Evolutionary conservation across 2,113 vertebrate species (phyloP).

Genomic region (Cyanistes caeruleus): DNA sequence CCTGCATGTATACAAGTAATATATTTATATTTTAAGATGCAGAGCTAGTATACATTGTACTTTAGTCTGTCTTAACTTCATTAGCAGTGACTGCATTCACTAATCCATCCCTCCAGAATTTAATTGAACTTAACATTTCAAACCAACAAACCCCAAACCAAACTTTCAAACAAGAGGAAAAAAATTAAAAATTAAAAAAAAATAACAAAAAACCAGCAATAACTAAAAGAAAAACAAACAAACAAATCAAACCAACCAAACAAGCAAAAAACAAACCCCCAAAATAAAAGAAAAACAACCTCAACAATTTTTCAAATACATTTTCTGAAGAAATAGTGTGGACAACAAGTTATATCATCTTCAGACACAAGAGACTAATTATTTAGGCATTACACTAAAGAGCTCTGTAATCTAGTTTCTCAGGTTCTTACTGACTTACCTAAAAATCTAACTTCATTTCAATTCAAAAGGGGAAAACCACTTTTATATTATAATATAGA

Average conservation of each 20-base stretch:
- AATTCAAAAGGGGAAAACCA: not conserved
- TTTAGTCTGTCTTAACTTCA: not conserved
- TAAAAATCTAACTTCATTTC: not conserved
- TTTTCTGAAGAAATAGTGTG: not conserved
- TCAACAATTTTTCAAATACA: not conserved
- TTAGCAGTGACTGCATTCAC: not conserved
- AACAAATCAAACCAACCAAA: not conserved
- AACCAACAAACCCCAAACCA: not conserved
- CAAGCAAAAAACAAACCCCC: not conserved
- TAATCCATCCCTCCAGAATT: not conserved
- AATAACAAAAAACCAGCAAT: not conserved
- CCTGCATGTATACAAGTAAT: not conserved
- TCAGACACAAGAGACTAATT: not conserved
- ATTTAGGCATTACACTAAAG: not conserved
- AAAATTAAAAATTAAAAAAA: not conserved
- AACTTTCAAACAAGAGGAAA: not conserved
- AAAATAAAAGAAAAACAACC: not conserved
- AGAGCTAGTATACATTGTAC: not conserved
- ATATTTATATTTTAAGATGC: not conserved
- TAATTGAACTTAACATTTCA: not conserved
- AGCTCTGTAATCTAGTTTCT: not conserved
- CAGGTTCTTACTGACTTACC: not conserved
- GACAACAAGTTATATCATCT: not conserved
- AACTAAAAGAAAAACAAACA: not conserved
- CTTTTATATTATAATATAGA: not conserved